These are phyloP conservation scores for Trididemnum clinides DNA, from an alignment of 23 tunicate genomes.

Conservation along the genomic window DNA sequence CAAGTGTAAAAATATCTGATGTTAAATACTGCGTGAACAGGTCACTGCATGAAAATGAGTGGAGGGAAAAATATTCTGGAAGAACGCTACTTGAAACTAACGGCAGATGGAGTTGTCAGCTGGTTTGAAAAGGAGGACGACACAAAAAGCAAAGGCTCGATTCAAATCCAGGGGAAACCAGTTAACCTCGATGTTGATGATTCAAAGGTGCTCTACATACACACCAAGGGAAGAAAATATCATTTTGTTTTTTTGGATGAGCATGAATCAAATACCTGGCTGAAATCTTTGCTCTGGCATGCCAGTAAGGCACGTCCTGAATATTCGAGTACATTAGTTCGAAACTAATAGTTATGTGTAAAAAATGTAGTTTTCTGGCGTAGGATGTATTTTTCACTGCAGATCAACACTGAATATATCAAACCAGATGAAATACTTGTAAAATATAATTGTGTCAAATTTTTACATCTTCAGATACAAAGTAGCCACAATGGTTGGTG, in stretches of 20 bases:
- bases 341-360: neutral
- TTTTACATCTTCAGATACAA: no score
- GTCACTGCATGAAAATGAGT: slow-evolving; percentile 38
- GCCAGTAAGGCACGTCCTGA: neutral
- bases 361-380: no score
- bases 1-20: neutral
- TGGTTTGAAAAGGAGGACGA: slow-evolving; percentile 48
- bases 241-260: slow-evolving; percentile 31
- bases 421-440: no score
- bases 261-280: slow-evolving; percentile 33
- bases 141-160: slow-evolving; percentile 20
- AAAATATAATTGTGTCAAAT: no score
- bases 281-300: slow-evolving; percentile 12
- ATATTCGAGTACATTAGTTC: neutral
- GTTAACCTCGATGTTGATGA: neutral
- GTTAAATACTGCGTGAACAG: slow-evolving; percentile 13
- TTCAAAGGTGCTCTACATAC: neutral
- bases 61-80: slow-evolving; percentile 39
- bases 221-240: slow-evolving; percentile 26
- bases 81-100: slow-evolving; percentile 31
- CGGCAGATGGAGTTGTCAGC: slow-evolving; percentile 44
- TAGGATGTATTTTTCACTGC: no score
- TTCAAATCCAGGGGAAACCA: slow-evolving; percentile 36
- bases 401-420: no score
- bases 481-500: no score